phyloP scores from a whole-genome alignment of 1,140 invertebrate species.

The Sycobia sp. region DNA sequence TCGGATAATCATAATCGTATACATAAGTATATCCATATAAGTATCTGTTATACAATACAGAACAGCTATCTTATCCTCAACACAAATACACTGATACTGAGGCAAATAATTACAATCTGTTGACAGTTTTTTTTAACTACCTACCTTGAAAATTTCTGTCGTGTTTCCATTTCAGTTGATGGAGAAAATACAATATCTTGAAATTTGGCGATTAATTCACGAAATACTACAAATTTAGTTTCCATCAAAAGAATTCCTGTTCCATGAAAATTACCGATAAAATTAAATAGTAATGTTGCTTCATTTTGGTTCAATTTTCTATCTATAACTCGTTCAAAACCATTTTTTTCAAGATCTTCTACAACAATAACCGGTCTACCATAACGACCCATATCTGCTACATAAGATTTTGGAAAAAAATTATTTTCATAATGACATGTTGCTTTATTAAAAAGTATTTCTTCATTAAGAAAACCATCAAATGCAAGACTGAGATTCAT shows the following conservation, averaged over 20 bases:
- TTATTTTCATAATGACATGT: constrained; percentile 40
- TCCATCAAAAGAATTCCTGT: constrained; percentile 34
- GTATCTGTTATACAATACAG: too few relatives aligned
- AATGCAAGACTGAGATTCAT: constrained; percentile 10
- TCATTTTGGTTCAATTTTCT: constrained; percentile 42
- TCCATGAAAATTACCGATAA: constrained; percentile 48
- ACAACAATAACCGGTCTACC: constrained; percentile 49
- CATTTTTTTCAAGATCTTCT: constrained; percentile 46
- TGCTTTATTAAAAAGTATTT: constrained; percentile 53
- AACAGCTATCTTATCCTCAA: too few relatives aligned
- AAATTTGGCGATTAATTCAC: constrained; percentile 45
- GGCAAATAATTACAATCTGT: too few relatives aligned
- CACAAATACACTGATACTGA: too few relatives aligned
- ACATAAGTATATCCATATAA: neutral
- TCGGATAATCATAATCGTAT: too few relatives aligned
- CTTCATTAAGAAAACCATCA: constrained; percentile 49
- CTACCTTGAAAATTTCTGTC: constrained; percentile 13
- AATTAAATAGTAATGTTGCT: constrained; percentile 40
- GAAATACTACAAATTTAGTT: constrained; percentile 38
- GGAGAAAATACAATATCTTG: constrained; percentile 17
- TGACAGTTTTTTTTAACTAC: too few relatives aligned
- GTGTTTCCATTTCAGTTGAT: constrained; percentile 13
- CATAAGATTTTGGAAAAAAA: constrained; percentile 48
- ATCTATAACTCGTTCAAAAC: constrained; percentile 36
- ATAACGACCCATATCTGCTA: constrained; percentile 49